Base-by-base conservation (phyloP, 2,888 invertebrate genomes). In the Tridacna gigas region DNA sequence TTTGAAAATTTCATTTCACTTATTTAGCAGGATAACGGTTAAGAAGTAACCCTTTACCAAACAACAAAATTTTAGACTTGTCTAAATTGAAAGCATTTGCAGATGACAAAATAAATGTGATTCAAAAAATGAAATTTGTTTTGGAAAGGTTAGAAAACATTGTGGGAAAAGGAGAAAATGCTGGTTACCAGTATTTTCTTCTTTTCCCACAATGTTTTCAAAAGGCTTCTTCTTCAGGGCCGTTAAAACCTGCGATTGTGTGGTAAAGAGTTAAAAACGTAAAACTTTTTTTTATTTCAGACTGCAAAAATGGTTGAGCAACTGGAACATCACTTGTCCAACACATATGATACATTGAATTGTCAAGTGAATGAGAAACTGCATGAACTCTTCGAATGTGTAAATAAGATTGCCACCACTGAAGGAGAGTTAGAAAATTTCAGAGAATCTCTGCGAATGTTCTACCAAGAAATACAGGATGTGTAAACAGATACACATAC, bases 361-460 rank as follows among this genome's bases (percentile, higher is more conserved):
- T 83, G 79, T 56, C 71, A 83, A 22, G 89, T 93, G 22, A 89
- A 92, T 51, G 84, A 83, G 22, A 92, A 91, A 71, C 79, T 91
- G 26, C 89, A 91, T 47, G 88, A 92, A 71, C 82, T 93, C 20
- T 91, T 91, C 83, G 74, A 88, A 13, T 83, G 88, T 66, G 84
- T 93, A 56, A 90, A 91, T 74, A 86, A 88, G 60, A 91, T 92
- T 45, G 82, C 86, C 13, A 86, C 88, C 51, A 47, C 90, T 63
- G 91, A 93, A 79, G 77, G 80, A 13, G 92, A 93, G 75, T 83
- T 92, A 20, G 79, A 88, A 65, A 86, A 90, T 37, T 93, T 92
- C 75, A 91, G 88, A 77, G 82, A 89, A 37, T 89, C 91, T 13
- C 83, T 93, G 12, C 88, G 88, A 28, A 80, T 87, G 20, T 82